These are phyloP conservation scores for Linyphia triangularis DNA, from an alignment of 2,888 invertebrate species.

Conservation along the genomic window DNA sequence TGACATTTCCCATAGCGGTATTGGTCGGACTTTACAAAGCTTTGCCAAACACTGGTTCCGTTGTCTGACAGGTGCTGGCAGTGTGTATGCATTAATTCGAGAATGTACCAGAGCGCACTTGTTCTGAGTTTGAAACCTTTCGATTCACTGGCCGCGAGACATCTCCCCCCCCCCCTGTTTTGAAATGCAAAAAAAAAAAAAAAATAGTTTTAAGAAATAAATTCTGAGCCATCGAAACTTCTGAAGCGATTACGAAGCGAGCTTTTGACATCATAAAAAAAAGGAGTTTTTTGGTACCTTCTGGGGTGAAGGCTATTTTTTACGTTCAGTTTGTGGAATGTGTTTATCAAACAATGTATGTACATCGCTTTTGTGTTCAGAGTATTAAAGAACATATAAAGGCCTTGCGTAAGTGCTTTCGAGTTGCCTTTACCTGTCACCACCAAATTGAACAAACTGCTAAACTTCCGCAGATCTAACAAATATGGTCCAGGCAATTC, in stretches of 20 bases:
- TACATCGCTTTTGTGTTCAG: neutral
- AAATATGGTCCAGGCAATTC: no score
- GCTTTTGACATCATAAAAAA: neutral
- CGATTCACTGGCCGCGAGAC: slow-evolving; percentile 14
- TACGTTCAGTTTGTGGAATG: neutral
- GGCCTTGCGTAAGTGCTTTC: no score
- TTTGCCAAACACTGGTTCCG: slow-evolving; percentile 47
- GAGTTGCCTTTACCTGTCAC: no score
- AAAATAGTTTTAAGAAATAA: neutral
- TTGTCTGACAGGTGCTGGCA: slow-evolving; percentile 34
- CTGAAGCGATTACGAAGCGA: neutral
- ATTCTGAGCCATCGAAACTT: neutral
- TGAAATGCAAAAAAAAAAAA: neutral
- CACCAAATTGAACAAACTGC: no score
- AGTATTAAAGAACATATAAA: no score
- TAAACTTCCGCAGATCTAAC: no score
- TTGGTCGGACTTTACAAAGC: neutral
- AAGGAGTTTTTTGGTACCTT: neutral
- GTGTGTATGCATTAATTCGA: slow-evolving; percentile 50
- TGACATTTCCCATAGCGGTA: slow-evolving; percentile 73
- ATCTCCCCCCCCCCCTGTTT: neutral
- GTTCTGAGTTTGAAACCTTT: slow-evolving; percentile 30
- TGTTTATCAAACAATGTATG: neutral
- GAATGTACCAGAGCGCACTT: slow-evolving; percentile 10
- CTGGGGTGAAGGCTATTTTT: neutral